phyloP scores from a whole-genome alignment of 2,888 invertebrate genomes.

The Acrobasis repandana region DNA sequence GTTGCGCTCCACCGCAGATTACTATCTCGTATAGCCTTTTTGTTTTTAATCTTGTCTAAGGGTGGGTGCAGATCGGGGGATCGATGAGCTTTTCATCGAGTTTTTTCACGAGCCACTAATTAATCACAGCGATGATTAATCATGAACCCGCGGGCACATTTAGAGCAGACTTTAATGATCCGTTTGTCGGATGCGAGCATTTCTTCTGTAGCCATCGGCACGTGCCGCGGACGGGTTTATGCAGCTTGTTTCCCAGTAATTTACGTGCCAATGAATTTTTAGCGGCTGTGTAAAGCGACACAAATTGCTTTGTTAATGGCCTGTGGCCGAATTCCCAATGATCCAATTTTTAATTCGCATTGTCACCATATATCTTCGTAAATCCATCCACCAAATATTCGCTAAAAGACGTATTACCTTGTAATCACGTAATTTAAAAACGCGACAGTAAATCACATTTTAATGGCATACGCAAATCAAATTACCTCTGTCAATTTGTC shows the following conservation, averaged over 20 bases:
- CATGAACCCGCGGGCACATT: constrained; percentile 63
- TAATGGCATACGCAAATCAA: constrained; percentile 18
- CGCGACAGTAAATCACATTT: constrained; percentile 17
- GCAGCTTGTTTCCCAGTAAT: constrained; percentile 51
- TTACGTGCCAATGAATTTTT: constrained; percentile 56
- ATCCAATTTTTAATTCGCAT: constrained; percentile 25
- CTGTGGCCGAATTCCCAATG: constrained; percentile 34
- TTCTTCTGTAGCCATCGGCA: constrained; percentile 53
- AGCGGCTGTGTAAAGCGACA: constrained; percentile 38
- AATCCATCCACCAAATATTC: not conserved
- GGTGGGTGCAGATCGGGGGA: constrained; percentile 46
- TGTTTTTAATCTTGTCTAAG: constrained; percentile 47
- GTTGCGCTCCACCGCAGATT: constrained; percentile 39
- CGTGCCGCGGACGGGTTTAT: constrained; percentile 60
- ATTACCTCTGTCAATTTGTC: constrained; percentile 21
- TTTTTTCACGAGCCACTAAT: constrained; percentile 57
- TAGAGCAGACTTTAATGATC: constrained; percentile 71
- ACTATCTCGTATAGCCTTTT: constrained; percentile 40
- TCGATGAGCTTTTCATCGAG: constrained; percentile 54
- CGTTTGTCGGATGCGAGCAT: constrained; percentile 65
- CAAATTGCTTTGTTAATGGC: constrained; percentile 36
- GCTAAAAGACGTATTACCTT: constrained; percentile 1
- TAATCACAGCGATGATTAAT: constrained; percentile 77
- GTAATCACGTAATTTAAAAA: constrained; percentile 5
- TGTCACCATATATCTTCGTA: constrained; percentile 19